Conservation (phyloP, 2,113 vertebrate genomes). For the Sturnira hondurensis region DNA sequence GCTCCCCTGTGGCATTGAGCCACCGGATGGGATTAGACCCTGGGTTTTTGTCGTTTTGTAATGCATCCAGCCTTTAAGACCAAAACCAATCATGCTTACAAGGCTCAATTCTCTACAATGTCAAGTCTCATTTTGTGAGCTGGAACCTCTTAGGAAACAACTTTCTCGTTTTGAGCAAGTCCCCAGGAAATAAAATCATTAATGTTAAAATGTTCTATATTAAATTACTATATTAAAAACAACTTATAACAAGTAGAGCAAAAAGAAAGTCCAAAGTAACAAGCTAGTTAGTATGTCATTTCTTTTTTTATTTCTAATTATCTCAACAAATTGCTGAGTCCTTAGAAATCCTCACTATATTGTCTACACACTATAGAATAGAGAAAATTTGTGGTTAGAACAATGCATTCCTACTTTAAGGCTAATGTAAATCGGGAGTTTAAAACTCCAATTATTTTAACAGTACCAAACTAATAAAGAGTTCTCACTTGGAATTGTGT, state of each 20-base stretch:
- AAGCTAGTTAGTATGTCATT: background rate
- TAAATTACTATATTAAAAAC: conserved; percentile 20
- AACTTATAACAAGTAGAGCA: background rate
- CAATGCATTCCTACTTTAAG: background rate
- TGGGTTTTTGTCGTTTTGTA: background rate
- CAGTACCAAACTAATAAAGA: background rate
- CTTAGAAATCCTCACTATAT: background rate
- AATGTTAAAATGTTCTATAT: conserved; percentile 19
- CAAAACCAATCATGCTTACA: background rate
- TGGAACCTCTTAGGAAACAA: background rate
- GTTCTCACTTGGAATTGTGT: background rate
- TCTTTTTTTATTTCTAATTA: background rate
- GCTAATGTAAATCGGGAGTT: conserved; percentile 6
- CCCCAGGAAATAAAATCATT: conserved; percentile 28
- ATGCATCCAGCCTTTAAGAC: background rate
- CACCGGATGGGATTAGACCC: background rate
- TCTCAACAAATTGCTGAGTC: background rate
- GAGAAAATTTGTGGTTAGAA: background rate
- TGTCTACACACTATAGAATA: background rate
- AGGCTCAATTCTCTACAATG: background rate
- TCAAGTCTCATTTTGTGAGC: background rate
- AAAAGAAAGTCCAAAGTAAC: background rate
- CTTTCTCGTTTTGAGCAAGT: conserved; percentile 18
- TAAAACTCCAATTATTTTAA: background rate
- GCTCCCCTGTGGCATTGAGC: background rate